Base-by-base conservation (phyloP, 2,888 invertebrate species). In the Dicycla oo region DNA sequence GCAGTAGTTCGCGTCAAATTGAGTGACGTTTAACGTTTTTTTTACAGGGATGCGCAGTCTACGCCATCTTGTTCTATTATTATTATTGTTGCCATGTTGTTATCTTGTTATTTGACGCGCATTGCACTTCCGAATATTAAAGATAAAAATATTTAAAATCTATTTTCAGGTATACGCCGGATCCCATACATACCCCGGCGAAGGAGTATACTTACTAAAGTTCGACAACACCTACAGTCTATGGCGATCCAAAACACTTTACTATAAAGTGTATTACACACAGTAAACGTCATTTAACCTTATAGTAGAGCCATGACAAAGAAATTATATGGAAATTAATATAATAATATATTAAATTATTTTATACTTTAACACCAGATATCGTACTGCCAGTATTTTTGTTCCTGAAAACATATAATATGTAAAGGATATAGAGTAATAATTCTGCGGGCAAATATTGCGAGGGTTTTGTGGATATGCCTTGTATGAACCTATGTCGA, bases 211-310 rank as follows among this genome's bases (percentile, higher is more conserved):
- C 94, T 96, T 99, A 91, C 97, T 99, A 56, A 99, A 99, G 96
- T 99, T 99, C 94, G 99, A 99, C 96, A 99, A 99, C 95, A 99
- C 99, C 1, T 99, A 99, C 93, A 99, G 99, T 69, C 96, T 99
- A 85, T 99, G 99, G 99, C 97, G 99, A 89, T 99, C 99, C 86
- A 99, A 99, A 97, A 99, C 99, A 60, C 97, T 99, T 69, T 99
- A 99, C 94, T 99, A 99, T 94, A 97, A 99, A 94, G 99, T 99
- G 65, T 99, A 99, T 93, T 99, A 99, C 93, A 99, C 98, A 66
- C 98, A 98, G 88, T 97, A 93, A 92, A 88, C 69, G 43, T 72
- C 71, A 75, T 62, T 79, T 75, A 63, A 67, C 51, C 47, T 64
- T 75, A 73, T 81, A 69, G 49, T 86, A 86, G 74, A 88, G 56